These are phyloP conservation scores for Nasonia oneida DNA, from an alignment of 2,888 invertebrate species.

Conservation along the genomic window DNA sequence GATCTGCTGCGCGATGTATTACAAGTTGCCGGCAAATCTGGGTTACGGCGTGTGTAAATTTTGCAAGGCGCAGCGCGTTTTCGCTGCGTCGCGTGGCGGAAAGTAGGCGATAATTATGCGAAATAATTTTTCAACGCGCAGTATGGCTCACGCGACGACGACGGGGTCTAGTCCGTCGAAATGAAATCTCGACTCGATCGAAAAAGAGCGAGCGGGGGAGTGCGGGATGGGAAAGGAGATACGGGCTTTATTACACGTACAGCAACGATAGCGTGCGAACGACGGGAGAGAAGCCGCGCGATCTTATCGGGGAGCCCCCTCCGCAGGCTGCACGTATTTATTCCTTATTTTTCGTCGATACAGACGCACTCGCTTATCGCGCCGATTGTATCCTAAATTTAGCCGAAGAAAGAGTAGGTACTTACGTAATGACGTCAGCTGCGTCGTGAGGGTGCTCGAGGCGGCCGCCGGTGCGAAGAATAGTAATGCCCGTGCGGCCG, in stretches of 20 bases:
- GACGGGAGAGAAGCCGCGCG: not conserved
- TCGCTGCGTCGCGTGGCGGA: not conserved
- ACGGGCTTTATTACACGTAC: conserved; percentile 15
- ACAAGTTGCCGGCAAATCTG: conserved; percentile 1
- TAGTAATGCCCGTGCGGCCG: conserved; percentile 31
- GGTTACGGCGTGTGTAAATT: not conserved
- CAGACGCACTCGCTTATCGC: not conserved
- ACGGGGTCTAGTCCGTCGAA: not conserved
- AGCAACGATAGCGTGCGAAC: not conserved
- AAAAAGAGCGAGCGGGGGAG: not conserved
- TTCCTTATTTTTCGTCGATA: conserved; percentile 10
- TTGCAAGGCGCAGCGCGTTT: not conserved
- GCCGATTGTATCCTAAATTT: not conserved
- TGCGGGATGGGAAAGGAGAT: not conserved
- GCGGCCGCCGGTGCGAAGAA: conserved; percentile 54
- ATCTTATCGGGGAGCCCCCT: not conserved
- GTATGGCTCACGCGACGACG: not conserved
- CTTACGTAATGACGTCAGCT: conserved; percentile 64
- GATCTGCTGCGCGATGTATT: not conserved
- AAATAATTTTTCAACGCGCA: not conserved
- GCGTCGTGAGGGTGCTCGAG: conserved; percentile 55
- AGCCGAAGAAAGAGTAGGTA: conserved; percentile 1
- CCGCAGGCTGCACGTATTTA: not conserved
- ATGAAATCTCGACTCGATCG: not conserved
- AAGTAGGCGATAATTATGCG: not conserved